Evolutionary conservation across 2,888 invertebrate species (phyloP).

Genomic region (Aphrophora alni): DNA sequence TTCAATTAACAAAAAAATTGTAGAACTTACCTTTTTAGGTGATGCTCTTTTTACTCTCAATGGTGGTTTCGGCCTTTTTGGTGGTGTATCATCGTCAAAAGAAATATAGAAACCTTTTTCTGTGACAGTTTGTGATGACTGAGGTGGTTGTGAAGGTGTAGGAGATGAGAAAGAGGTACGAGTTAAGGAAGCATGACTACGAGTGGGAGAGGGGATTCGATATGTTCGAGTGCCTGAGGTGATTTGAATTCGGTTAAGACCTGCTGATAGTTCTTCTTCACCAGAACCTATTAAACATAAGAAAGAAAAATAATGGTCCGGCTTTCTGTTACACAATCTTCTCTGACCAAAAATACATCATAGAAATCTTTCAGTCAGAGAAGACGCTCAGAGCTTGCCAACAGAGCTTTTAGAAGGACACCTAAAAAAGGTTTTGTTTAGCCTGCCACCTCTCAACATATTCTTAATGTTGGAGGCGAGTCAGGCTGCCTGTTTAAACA

Average conservation of each 20-base stretch:
- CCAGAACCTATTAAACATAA: constrained; percentile 32
- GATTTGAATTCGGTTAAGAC: constrained; percentile 80
- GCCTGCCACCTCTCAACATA: no score
- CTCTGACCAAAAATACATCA: no score
- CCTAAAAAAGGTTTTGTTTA: no score
- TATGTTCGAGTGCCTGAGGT: constrained; percentile 88
- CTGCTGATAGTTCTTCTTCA: constrained; percentile 66
- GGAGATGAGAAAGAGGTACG: constrained; percentile 35
- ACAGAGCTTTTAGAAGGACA: no score
- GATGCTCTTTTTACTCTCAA: constrained; percentile 76
- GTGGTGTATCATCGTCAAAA: constrained; percentile 82
- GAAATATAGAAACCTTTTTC: constrained; percentile 94
- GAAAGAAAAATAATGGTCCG: no score
- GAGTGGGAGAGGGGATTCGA: constrained; percentile 86
- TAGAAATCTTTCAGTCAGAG: no score
- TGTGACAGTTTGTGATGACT: constrained; percentile 15
- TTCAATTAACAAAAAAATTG: no score
- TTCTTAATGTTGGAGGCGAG: no score
- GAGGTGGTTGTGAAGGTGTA: neutral
- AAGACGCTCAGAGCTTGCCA: no score
- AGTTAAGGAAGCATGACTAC: constrained; percentile 61
- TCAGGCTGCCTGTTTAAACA: no score
- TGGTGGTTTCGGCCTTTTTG: constrained; percentile 88
- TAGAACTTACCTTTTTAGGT: constrained; percentile 72
- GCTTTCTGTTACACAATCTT: no score